Conservation (phyloP, 2,113 vertebrate species). For the Prochilodus magdalenae region DNA sequence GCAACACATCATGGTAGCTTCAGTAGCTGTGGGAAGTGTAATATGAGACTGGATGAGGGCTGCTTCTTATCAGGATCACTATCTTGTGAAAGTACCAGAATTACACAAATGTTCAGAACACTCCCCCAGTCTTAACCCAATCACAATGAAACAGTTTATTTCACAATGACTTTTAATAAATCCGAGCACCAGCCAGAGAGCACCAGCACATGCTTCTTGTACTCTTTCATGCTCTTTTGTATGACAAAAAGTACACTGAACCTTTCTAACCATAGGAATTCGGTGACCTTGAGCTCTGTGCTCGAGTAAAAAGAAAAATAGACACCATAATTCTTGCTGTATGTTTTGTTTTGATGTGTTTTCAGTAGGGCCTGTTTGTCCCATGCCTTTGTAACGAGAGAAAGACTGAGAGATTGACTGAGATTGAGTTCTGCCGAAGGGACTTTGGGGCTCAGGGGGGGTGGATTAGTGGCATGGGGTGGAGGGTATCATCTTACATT, state of each 20-base stretch:
- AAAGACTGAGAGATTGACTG: constrained; percentile 17
- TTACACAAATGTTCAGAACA: constrained; percentile 3
- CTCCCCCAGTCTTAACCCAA: constrained; percentile 1
- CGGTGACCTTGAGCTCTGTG: not conserved
- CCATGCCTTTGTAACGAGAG: constrained; percentile 27
- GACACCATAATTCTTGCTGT: not conserved
- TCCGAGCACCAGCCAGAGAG: not conserved
- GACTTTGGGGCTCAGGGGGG: constrained; percentile 29
- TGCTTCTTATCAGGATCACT: constrained; percentile 12
- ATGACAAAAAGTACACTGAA: not conserved
- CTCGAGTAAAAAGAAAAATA: constrained; percentile 3
- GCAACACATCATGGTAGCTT: not conserved
- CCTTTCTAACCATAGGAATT: not conserved
- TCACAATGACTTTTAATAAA: not conserved
- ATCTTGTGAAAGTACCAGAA: constrained; percentile 26
- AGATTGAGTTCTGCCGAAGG: constrained; percentile 37
- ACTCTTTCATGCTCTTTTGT: not conserved
- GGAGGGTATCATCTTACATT: constrained; percentile 67
- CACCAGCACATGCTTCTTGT: not conserved
- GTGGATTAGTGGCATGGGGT: constrained; percentile 54
- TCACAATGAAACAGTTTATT: not conserved
- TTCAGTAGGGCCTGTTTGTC: constrained; percentile 9
- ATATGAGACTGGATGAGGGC: not conserved
- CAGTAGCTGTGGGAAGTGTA: not conserved
- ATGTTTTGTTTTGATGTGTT: constrained; percentile 29